Base-by-base conservation (phyloP, 2,888 invertebrate genomes). In the Caenorhabditis afra region DNA sequence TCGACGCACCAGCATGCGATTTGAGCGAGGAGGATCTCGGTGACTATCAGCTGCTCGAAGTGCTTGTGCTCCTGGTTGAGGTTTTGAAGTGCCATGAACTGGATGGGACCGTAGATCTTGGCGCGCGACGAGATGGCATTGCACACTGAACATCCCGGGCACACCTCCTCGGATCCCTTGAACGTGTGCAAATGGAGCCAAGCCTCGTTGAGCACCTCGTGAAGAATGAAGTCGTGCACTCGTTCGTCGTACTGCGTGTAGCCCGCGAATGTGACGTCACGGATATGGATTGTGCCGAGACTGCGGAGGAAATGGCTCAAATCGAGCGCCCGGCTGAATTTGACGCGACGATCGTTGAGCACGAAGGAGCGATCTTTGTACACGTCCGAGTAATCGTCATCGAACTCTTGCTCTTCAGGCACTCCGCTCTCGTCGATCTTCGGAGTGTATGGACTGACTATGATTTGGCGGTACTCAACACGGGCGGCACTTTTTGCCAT, bases 151-250 rank as follows among this genome's bases (percentile, higher is more conserved):
- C 78, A 78, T 44, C 78, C 78, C 18, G 44, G 47, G 18, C 78
- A 78, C 12, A 78, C 35, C 16, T 78, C 78, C 11, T 78, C 78
- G 49, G 78, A 59, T 14, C 78, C 78, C 52, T 67, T 70, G 50
- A 62, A 78, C 35, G 71, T 67, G 7, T 23, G n/a, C 0, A 71
- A 22, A 10, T 39, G 39, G 39, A 39, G 57, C 62, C 71, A 71
- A 23, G 53, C 62, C 11, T 39, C 61, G 37, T 35, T 47, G 22
- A 71, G 49, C 39, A 71, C 16, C 23, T 41, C 49, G 14, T 64
- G 22, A 16, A 71, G 7, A 47, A 71, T 64, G 20, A 62, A 71
- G n/a, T 47, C 7, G 41, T 71, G 71, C 16, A 71, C 8, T 20
- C 50, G 49, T 18, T 55, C 11, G 18, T 71, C 64, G 1, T 23